Conservation (phyloP, 2,888 invertebrate genomes). For the Drosophila paramelanica region DNA sequence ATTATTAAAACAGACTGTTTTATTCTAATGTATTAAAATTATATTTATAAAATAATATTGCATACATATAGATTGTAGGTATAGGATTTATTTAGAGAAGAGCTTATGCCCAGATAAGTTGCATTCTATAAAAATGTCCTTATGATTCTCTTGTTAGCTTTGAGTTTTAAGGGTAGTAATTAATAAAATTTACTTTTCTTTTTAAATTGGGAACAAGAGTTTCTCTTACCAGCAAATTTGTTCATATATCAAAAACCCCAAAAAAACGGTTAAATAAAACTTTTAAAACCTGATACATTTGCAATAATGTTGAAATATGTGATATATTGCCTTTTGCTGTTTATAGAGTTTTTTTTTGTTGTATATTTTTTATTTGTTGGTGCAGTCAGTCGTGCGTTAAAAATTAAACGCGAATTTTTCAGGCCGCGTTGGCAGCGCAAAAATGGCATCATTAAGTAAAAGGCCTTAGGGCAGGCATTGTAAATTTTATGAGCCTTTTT, state of each 20-base stretch:
- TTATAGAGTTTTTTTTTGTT: conserved; percentile 23
- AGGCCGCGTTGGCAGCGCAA: conserved; percentile 68
- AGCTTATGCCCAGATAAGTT: too few species aligned
- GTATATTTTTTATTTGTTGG: conserved; percentile 49
- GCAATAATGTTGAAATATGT: conserved; percentile 38
- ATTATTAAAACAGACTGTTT: not conserved
- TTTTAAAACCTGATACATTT: not conserved
- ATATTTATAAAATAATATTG: not conserved
- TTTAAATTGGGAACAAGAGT: too few species aligned
- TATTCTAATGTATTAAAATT: not conserved
- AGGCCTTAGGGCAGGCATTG: conserved; percentile 70
- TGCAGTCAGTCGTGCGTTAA: conserved; percentile 78
- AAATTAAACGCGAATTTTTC: conserved; percentile 79
- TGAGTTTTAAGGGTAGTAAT: not conserved
- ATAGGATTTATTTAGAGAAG: too few species aligned
- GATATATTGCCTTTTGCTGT: conserved; percentile 27
- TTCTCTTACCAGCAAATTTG: not conserved
- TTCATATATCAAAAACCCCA: not conserved
- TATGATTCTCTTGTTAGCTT: too few species aligned
- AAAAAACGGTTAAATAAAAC: not conserved
- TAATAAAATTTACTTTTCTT: not conserved
- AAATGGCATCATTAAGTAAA: conserved; percentile 81
- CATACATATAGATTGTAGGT: too few species aligned
- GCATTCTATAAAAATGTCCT: too few species aligned
- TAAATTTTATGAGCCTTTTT: conserved; percentile 81